These are phyloP conservation scores for Ametastegia equiseti DNA, from an alignment of 2,888 invertebrate genomes.

Conservation along the genomic window DNA sequence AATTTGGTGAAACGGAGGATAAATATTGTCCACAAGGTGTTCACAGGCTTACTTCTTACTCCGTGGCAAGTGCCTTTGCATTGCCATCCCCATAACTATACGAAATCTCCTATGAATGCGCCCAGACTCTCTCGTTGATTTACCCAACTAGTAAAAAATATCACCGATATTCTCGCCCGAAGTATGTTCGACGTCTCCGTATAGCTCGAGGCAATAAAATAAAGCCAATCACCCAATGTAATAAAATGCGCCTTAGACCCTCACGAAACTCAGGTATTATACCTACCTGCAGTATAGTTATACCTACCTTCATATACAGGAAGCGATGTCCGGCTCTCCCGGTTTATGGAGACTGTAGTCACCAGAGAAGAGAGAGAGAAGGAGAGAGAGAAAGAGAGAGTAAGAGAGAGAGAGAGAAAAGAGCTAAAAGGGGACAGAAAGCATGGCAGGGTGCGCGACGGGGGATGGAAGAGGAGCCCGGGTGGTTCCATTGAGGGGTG, in stretches of 20 bases:
- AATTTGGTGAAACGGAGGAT: no score
- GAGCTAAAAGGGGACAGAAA: conserved; percentile 27
- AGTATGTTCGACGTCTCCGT: conserved; percentile 2
- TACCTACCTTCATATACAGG: conserved; percentile 10
- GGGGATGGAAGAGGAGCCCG: conserved; percentile 51
- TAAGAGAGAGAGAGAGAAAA: conserved; percentile 45
- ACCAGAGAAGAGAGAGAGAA: conserved; percentile 41
- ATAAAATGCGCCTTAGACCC: conserved; percentile 37
- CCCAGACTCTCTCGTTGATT: no score
- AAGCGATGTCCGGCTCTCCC: conserved; percentile 29
- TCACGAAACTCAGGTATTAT: conserved; percentile 28
- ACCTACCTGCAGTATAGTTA: neutral
- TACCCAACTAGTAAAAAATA: neutral
- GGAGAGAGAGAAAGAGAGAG: conserved; percentile 41
- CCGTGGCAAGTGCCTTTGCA: no score
- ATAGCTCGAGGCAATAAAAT: conserved; percentile 17
- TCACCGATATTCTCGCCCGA: neutral
- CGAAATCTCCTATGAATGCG: no score
- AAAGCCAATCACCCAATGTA: conserved; percentile 31
- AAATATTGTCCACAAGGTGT: no score
- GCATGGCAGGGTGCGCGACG: conserved; percentile 38
- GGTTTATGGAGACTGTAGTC: conserved; percentile 25
- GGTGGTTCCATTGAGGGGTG: conserved; percentile 66
- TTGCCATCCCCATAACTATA: no score
- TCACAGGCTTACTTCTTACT: no score